Evolutionary conservation across 2,888 invertebrate genomes (phyloP), one percentile per base, ranked within the genome.

Genomic region (Andrena fulva): DNA sequence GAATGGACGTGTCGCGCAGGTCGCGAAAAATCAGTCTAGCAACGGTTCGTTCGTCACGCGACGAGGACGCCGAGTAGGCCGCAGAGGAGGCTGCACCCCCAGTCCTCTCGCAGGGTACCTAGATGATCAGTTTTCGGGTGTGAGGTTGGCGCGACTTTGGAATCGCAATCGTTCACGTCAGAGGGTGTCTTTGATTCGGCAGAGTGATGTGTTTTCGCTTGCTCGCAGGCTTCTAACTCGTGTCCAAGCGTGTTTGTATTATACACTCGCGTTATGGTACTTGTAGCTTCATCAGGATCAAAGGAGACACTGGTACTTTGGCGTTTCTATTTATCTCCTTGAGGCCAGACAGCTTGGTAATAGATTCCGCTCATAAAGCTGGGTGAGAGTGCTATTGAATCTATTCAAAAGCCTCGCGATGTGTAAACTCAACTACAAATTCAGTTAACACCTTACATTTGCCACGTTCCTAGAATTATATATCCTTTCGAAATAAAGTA

Each of bases 251-350:
- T 69, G 59, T 69, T 69, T 59, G 56, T 27, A 20, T 27, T 56
- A 24, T 42, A n/a, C 29, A n/a, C 35, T 35, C 27, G 24, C 63
- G 52, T 63, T 52, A 52, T 33, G 16, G 42, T n/a, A 20, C 27
- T 29, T 50, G 72, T 52, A 72, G n/a, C 35, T n/a, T 63, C 63
- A n/a, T 54, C 16, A 24, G 35, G 52, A 64, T 63, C 72, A 64
- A 54, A 68, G 52, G 16, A 24, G 31, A 56, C 56, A 10, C 24
- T 24, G 56, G 56, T 56, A 56, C 24, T 24, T 10, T 56, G 24
- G 24, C 4, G 42, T 64, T 64, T 42, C 67, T 67, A 52, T 31
- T 31, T 8, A 31, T 31, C 16, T 67, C 12, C 52, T 6, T 2
- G 20, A 20, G 8, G 20, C 20, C 5, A 33, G 29, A 50, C 64